Percentiles rank a stretch among this genome's conserved stretches.
These are phyloP conservation scores for Rhadina sibilatrix DNA, from an alignment of 2,113 vertebrate genomes.

Conservation along the genomic window DNA sequence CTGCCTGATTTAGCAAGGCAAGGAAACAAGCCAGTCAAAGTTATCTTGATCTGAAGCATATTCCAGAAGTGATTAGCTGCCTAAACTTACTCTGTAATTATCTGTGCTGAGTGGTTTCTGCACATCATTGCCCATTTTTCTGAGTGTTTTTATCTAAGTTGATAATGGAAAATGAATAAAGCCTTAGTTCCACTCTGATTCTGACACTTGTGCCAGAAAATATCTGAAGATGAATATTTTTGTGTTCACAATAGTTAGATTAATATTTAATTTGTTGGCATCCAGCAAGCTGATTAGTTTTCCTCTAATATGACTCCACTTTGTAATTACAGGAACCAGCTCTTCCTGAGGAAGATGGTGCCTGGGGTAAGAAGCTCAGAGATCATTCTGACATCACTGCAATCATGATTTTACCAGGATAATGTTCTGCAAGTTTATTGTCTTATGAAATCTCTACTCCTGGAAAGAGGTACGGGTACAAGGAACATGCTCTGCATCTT, in stretches of 20 bases:
- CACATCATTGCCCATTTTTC: slow-evolving; percentile 47
- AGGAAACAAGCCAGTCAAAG: slow-evolving; percentile 27
- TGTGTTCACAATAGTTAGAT: slow-evolving; percentile 34
- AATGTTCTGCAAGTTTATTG: background rate
- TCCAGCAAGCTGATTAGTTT: slow-evolving; percentile 45
- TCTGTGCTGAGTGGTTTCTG: slow-evolving; percentile 47
- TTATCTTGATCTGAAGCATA: slow-evolving; percentile 34
- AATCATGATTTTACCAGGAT: background rate
- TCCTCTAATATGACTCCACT: background rate
- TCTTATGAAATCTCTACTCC: background rate
- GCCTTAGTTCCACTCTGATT: slow-evolving; percentile 36
- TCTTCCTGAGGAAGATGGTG: background rate
- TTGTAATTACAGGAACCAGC: slow-evolving; percentile 22
- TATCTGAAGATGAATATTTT: slow-evolving; percentile 45
- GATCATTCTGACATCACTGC: background rate
- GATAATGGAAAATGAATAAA: slow-evolving; percentile 56
- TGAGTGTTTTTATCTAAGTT: slow-evolving; percentile 57
- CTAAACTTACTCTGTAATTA: slow-evolving; percentile 51
- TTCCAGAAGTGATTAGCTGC: slow-evolving; percentile 54
- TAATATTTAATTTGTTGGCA: slow-evolving; percentile 57
- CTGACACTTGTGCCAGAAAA: slow-evolving; percentile 40
- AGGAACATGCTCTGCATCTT: background rate
- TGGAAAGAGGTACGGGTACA: background rate
- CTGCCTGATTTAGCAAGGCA: slow-evolving; percentile 25
- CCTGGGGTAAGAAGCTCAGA: background rate